A percentile compares a stretch with the other conserved stretches of the same genome.
These are phyloP conservation scores for Colius striatus DNA, from an alignment of 2,113 vertebrate genomes.

Conservation along the genomic window DNA sequence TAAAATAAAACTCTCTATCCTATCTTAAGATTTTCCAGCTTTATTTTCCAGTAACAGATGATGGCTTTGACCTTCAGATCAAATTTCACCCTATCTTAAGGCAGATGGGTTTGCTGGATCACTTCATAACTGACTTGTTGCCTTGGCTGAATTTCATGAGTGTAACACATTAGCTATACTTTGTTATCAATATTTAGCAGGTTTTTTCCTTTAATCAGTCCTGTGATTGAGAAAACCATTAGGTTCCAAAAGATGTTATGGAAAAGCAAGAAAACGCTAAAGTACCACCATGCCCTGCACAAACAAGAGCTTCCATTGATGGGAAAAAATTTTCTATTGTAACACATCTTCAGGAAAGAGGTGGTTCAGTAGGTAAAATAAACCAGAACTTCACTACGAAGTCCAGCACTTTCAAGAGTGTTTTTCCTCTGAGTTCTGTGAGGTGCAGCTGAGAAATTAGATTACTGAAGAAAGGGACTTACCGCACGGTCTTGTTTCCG, in stretches of 20 bases:
- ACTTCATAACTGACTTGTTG: not conserved
- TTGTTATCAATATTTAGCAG: not conserved
- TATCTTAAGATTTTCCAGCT: not conserved
- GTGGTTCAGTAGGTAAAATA: not conserved
- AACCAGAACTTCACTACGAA: not conserved
- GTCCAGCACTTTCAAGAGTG: not conserved
- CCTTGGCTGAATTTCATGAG: not conserved
- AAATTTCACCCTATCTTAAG: not conserved
- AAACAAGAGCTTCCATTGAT: not conserved
- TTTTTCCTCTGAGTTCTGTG: not conserved
- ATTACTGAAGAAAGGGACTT: conserved; percentile 64
- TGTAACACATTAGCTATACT: not conserved
- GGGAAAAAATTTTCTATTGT: not conserved
- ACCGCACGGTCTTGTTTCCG: conserved; percentile 91
- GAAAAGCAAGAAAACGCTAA: not conserved
- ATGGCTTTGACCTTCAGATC: not conserved
- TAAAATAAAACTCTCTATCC: not conserved
- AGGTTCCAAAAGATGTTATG: not conserved
- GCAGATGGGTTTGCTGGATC: not conserved
- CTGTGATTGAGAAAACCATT: not conserved
- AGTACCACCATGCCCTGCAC: not conserved
- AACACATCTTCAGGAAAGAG: not conserved
- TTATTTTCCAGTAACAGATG: not conserved
- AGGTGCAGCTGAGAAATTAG: not conserved
- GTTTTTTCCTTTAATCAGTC: not conserved